These are phyloP conservation scores for Castor canadensis DNA, from an alignment of 2,113 vertebrate genomes.

Conservation along the genomic window DNA sequence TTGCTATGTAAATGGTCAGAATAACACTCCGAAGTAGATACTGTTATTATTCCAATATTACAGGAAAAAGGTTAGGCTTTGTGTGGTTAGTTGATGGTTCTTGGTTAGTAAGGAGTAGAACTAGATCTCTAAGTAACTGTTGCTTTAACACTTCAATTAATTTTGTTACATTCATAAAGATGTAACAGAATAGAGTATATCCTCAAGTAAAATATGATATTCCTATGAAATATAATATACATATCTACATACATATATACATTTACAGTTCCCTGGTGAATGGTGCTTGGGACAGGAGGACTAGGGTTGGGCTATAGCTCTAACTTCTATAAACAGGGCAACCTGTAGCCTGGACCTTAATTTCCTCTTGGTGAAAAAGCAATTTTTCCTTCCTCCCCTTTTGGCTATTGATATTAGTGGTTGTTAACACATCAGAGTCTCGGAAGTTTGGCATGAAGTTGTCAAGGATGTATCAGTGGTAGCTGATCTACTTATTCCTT, in stretches of 20 bases:
- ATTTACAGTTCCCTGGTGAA: not conserved
- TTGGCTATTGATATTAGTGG: not conserved
- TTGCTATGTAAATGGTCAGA: not conserved
- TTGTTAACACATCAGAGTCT: not conserved
- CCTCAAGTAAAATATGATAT: not conserved
- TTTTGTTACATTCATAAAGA: slow-evolving; percentile 2
- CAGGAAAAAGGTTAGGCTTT: not conserved
- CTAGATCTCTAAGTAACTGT: not conserved
- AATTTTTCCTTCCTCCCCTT: not conserved
- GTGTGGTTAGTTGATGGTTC: not conserved
- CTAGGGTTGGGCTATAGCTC: not conserved
- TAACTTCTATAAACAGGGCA: not conserved
- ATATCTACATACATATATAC: not conserved
- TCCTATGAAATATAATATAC: not conserved
- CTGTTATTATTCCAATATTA: not conserved
- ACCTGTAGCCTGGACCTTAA: not conserved
- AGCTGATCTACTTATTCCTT: not conserved
- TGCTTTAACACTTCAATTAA: not conserved
- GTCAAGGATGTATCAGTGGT: not conserved
- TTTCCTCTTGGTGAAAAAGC: not conserved
- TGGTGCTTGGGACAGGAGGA: not conserved
- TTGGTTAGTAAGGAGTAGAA: not conserved
- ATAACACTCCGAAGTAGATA: not conserved
- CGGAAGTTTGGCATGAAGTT: not conserved
- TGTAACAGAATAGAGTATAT: not conserved